These are phyloP conservation scores for Neoaliturus tenellus DNA, from an alignment of 2,888 invertebrate species.

Conservation along the genomic window DNA sequence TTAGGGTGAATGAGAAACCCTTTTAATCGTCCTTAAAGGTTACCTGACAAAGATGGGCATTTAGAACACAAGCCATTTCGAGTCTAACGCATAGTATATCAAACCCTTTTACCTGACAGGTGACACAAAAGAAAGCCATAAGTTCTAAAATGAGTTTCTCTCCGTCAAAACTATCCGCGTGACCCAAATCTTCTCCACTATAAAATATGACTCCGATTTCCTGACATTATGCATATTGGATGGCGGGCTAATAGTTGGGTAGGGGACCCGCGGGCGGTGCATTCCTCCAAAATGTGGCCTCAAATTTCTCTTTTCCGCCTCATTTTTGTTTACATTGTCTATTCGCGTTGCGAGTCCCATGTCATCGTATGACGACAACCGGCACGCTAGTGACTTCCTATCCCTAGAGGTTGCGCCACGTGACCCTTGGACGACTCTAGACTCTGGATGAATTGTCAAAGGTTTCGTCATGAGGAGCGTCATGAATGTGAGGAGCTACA, in stretches of 20 bases:
- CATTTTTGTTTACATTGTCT: not conserved
- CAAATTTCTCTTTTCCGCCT: slow-evolving; percentile 11
- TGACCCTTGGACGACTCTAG: not conserved
- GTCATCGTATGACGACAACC: not conserved
- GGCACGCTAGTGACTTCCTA: not conserved
- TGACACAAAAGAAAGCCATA: not conserved
- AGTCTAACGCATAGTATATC: too few relatives aligned
- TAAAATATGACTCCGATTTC: slow-evolving; percentile 5
- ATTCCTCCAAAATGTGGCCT: not conserved
- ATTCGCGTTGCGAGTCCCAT: not conserved
- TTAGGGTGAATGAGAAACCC: too few relatives aligned
- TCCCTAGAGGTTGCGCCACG: not conserved
- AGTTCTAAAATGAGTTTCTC: not conserved
- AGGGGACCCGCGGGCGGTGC: not conserved
- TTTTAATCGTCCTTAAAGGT: too few relatives aligned
- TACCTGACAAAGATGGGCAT: too few relatives aligned
- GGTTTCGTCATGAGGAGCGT: not conserved
- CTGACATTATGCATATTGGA: slow-evolving; percentile 27
- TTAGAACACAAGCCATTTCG: too few relatives aligned
- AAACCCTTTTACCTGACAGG: too few relatives aligned
- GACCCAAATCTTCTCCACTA: slow-evolving; percentile 15
- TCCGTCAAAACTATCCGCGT: not conserved
- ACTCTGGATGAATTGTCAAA: slow-evolving; percentile 2
- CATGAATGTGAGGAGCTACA: not conserved
- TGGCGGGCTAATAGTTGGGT: slow-evolving; percentile 3